Conservation (phyloP, 2,113 vertebrate genomes). For the Glaucidium brasilianum region DNA sequence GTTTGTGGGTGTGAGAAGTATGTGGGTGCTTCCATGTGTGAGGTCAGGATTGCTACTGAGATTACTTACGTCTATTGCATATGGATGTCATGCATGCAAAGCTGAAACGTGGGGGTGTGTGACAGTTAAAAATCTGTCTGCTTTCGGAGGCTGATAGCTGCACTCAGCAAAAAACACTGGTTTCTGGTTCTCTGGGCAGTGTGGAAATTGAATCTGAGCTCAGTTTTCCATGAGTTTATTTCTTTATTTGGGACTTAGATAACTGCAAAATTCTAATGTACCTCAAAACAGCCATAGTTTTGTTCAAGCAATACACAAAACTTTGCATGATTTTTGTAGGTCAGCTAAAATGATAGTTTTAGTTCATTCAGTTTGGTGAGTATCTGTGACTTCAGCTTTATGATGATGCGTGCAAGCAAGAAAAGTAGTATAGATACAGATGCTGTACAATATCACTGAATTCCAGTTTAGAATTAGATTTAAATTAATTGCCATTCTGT, state of each 20-base stretch:
- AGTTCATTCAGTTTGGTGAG: neutral
- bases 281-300: neutral
- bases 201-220: neutral
- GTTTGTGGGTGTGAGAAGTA: conserved; percentile 61
- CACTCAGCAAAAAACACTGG: neutral
- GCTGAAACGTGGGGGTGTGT: conserved; percentile 48
- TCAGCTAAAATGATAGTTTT: neutral
- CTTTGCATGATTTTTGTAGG: neutral
- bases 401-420: neutral
- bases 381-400: neutral
- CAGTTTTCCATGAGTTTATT: neutral
- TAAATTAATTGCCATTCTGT: neutral
- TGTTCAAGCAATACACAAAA: neutral
- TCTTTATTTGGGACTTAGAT: neutral
- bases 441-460: neutral
- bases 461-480: neutral
- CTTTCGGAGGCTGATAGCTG: neutral
- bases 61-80: conserved; percentile 21
- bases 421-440: neutral
- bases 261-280: neutral
- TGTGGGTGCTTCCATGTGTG: conserved; percentile 54
- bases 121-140: conserved; percentile 54
- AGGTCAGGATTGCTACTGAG: conserved; percentile 49
- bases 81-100: conserved; percentile 26
- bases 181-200: conserved; percentile 28